Conservation (phyloP, 1,140 invertebrate species). For the Meloidogyne hapla region DNA sequence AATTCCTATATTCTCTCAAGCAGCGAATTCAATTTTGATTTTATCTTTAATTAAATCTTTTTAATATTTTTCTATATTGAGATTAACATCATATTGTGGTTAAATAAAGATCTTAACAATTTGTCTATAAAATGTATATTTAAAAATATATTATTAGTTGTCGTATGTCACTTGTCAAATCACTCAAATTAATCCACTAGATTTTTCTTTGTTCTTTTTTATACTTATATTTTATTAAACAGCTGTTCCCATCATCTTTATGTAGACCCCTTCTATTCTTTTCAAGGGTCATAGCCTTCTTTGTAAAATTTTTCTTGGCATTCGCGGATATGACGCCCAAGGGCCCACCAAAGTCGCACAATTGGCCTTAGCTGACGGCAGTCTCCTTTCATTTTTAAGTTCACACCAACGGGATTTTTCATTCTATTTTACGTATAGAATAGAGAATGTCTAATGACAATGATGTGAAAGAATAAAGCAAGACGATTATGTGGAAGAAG, state of each 20-base stretch:
- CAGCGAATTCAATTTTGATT: no score
- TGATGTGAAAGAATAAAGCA: neutral
- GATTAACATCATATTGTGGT: no score
- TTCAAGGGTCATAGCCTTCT: neutral
- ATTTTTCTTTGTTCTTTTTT: no score
- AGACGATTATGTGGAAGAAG: neutral
- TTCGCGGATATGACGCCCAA: slow-evolving; percentile 2
- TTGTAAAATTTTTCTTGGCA: neutral
- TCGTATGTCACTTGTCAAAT: no score
- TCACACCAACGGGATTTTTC: neutral
- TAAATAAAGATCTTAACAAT: no score
- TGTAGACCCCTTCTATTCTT: neutral
- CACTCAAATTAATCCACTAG: no score
- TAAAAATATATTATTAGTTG: no score
- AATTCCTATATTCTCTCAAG: no score
- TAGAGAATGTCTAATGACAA: neutral
- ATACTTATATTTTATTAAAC: neutral
- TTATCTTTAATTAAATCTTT: no score
- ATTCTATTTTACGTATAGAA: neutral
- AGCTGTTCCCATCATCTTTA: neutral
- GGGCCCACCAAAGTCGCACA: neutral
- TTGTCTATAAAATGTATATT: no score
- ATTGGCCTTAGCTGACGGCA: neutral
- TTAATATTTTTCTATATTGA: no score
- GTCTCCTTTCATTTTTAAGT: neutral